These are phyloP conservation scores for Euzophera pinguis DNA, from an alignment of 2,888 invertebrate species.

Conservation along the genomic window DNA sequence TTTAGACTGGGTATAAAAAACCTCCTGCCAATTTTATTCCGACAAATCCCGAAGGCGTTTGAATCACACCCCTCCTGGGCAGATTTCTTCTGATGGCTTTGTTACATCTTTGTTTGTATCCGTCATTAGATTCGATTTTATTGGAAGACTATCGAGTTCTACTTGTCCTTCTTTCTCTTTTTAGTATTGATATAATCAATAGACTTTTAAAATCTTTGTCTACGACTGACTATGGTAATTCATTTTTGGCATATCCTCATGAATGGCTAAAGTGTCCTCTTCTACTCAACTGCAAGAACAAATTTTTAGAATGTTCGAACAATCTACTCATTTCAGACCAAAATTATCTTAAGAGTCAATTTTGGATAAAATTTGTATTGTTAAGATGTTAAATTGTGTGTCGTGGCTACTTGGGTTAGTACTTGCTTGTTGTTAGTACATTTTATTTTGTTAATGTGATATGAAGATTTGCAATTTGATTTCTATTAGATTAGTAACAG, in stretches of 20 bases:
- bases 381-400: slow-evolving; percentile 56
- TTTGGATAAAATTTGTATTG: slow-evolving; percentile 62
- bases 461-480: slow-evolving; percentile 49
- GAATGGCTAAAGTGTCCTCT: slow-evolving; percentile 17
- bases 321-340: slow-evolving; percentile 62
- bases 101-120: neutral
- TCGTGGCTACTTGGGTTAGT: slow-evolving; percentile 53
- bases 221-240: slow-evolving; percentile 1
- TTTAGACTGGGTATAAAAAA: too few species aligned
- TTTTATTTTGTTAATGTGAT: slow-evolving; percentile 75
- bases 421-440: slow-evolving; percentile 57
- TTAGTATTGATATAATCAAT: too few species aligned
- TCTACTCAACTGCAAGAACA: slow-evolving; percentile 11
- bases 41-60: too few species aligned
- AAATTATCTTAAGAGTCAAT: slow-evolving; percentile 72
- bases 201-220: neutral
- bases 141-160: slow-evolving; percentile 1
- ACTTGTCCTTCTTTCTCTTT: neutral
- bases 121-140: neutral
- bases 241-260: slow-evolving; percentile 6
- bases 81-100: neutral
- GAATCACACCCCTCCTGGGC: too few species aligned
- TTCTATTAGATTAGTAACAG: slow-evolving; percentile 31
- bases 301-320: slow-evolving; percentile 30
- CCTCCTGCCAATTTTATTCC: too few species aligned